phyloP scores from a whole-genome alignment of 2,888 invertebrate species.

The Ophonus ardosiacus region DNA sequence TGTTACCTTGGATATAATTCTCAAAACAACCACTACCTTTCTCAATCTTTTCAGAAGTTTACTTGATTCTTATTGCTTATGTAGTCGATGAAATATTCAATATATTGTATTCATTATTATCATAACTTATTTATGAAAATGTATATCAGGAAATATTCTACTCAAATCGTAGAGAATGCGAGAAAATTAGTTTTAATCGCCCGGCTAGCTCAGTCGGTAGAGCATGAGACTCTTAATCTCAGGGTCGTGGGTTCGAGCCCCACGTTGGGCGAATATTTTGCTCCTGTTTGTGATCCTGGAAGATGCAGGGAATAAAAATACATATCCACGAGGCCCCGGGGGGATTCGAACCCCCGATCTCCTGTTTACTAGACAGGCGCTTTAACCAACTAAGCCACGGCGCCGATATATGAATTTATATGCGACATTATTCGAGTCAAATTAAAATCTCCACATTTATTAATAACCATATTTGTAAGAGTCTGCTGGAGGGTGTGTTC shows the following conservation, averaged over 20 bases:
- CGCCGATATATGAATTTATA: slow-evolving; percentile 74
- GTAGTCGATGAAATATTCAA: too few relatives aligned
- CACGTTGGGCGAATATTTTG: slow-evolving; percentile 78
- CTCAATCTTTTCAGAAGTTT: neutral
- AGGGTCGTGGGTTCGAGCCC: slow-evolving; percentile 83
- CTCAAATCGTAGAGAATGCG: too few relatives aligned
- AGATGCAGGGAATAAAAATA: neutral
- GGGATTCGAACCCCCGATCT: slow-evolving; percentile 84
- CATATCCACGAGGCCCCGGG: slow-evolving; percentile 77
- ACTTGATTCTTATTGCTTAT: neutral
- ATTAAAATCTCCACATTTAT: too few relatives aligned
- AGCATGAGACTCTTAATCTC: slow-evolving; percentile 81
- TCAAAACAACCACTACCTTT: neutral
- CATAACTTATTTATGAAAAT: too few relatives aligned
- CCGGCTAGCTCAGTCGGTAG: slow-evolving; percentile 73
- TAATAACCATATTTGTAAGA: too few relatives aligned
- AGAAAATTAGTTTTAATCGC: slow-evolving; percentile 50
- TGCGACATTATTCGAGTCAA: too few relatives aligned
- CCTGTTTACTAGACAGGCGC: slow-evolving; percentile 85
- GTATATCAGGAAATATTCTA: too few relatives aligned
- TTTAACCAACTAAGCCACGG: slow-evolving; percentile 90
- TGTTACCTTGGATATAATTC: neutral
- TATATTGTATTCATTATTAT: too few relatives aligned
- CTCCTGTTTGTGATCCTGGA: too few relatives aligned
- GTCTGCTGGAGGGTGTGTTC: too few relatives aligned